Evolutionary conservation across 1,140 invertebrate genomes (phyloP), one percentile per base, ranked within the genome.

Genomic region (Philopotamus ludificatus): DNA sequence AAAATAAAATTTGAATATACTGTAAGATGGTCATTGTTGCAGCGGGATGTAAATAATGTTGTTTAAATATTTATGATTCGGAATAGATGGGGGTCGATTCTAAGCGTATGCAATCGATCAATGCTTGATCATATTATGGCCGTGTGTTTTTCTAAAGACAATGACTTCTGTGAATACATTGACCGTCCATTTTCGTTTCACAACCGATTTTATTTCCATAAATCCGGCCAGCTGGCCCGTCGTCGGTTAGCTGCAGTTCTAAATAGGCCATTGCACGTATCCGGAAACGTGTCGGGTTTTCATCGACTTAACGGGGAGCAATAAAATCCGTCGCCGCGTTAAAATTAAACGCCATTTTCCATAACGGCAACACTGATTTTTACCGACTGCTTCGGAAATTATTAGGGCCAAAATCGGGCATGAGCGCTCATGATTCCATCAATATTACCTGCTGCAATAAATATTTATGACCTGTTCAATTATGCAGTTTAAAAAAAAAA

Each of bases 161-260:
- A 16, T 16, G 10, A 16, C 44, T 8, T 47, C 18, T 16, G 44
- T 47, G 44, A 47, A 47, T 47, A 47, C 15, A 47, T 47, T 47
- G 18, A 12, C 44, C 18, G 44, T 47, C 18, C 18, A 8, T 47
- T 47, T 34, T 34, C 28, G 28, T 47, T 47, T 4, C 18, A 15
- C 4, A 16, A 20, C 18, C 44, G 44, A 8, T 47, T 47, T 47
- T 47, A 47, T 47, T 47, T 15, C 44, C 44, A 47, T 47, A 47
- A 47, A 47, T 47, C 44, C 18, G 15, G 28, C 28, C 28, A 9
- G 44, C 18, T 47, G 44, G 18, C 44, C 44, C 18, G 44, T 16
- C 18, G 18, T 47, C 4, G 15, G 18, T 16, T 8, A 9, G 44
- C 7, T 47, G 44, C 44, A 47, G 44, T 16, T 47, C 18, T 4